These are phyloP conservation scores for Pollimyrus isidori DNA, from an alignment of 2,113 vertebrate genomes.

Conservation along the genomic window DNA sequence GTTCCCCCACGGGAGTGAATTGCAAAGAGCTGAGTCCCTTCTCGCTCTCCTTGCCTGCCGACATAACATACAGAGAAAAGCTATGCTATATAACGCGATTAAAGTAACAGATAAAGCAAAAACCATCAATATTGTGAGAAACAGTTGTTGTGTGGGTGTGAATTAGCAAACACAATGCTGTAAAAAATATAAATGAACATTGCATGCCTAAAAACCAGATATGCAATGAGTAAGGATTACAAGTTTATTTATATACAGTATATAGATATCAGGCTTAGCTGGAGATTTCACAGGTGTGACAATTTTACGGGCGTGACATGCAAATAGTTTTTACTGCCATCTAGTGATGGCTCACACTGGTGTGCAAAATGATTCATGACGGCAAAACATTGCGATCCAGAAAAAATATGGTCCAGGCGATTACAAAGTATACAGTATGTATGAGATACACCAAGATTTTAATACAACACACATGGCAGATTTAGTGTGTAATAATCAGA, in stretches of 20 bases:
- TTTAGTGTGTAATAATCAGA: neutral
- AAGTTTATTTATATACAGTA: neutral
- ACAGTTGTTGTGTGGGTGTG: neutral
- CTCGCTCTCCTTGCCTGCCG: neutral
- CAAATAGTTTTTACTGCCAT: constrained; percentile 6
- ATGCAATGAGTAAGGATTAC: neutral
- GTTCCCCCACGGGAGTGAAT: neutral
- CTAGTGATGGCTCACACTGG: neutral
- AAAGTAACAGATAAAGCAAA: neutral
- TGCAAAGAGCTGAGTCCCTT: neutral
- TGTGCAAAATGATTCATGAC: neutral
- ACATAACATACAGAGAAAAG: neutral
- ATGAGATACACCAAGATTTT: neutral
- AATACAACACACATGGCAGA: neutral
- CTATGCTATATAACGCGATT: neutral
- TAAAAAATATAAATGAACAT: neutral
- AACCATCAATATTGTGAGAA: neutral
- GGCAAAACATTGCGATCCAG: neutral
- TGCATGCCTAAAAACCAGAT: neutral
- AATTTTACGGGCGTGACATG: neutral
- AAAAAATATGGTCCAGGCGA: neutral
- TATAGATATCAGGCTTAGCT: neutral
- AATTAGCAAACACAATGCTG: neutral
- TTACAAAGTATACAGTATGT: neutral
- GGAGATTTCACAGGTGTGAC: neutral